Conservation (phyloP, 2,797 vertebrate species). For the Limnodromus scolopaceus region DNA sequence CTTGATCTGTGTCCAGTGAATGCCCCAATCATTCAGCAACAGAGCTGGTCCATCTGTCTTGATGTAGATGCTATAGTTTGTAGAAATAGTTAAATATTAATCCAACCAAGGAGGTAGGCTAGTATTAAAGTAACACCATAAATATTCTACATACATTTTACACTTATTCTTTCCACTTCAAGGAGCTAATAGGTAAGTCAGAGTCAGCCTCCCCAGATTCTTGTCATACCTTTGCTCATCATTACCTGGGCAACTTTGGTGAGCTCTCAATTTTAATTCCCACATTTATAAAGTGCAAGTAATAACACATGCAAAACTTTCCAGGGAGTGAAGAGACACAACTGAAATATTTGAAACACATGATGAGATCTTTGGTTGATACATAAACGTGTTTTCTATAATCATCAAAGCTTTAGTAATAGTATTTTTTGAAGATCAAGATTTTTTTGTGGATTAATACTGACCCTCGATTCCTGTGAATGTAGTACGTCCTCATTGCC, state of each 20-base stretch:
- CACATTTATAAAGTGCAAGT: neutral
- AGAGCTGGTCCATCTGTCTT: neutral
- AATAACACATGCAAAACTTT: neutral
- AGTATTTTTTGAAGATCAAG: neutral
- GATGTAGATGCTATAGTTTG: neutral
- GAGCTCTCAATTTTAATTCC: neutral
- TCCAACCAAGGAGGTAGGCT: neutral
- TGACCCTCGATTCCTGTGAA: neutral
- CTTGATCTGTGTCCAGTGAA: neutral
- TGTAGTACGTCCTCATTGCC: neutral
- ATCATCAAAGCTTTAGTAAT: neutral
- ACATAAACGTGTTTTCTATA: neutral
- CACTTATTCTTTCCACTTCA: neutral
- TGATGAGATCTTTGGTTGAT: neutral
- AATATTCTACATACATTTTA: neutral
- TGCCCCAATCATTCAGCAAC: neutral
- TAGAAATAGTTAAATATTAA: neutral
- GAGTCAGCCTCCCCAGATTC: neutral
- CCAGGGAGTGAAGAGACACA: neutral
- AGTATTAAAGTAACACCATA: neutral
- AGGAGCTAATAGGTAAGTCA: neutral
- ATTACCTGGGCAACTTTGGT: neutral
- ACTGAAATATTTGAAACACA: neutral
- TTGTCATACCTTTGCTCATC: neutral
- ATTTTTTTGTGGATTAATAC: neutral